Evolutionary conservation across 2,888 invertebrate species (phyloP).

Genomic region (Cantharis nigra): DNA sequence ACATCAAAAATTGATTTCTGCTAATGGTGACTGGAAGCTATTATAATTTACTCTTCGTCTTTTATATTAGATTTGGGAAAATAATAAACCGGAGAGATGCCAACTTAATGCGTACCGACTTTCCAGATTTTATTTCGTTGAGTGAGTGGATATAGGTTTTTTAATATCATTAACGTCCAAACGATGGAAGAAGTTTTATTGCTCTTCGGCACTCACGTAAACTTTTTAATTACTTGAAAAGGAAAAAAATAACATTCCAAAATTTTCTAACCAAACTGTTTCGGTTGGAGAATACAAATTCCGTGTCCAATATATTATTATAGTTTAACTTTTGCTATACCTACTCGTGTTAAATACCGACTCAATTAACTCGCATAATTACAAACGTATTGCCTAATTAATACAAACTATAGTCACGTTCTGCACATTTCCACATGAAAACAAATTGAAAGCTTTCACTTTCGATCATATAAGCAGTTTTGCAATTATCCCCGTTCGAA

Average conservation of each 20-base stretch:
- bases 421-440: background rate
- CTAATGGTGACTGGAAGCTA: conserved; percentile 1
- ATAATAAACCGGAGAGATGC: conserved; percentile 3
- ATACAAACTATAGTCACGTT: conserved; percentile 3
- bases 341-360: background rate
- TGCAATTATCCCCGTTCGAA: background rate
- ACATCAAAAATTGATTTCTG: conserved; percentile 1
- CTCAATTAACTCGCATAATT: background rate
- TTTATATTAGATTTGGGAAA: conserved; percentile 2
- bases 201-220: background rate
- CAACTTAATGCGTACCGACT: background rate
- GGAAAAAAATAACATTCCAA: background rate
- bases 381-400: background rate
- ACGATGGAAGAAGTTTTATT: background rate
- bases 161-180: background rate
- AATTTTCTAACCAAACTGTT: background rate
- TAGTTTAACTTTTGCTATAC: background rate
- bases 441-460: background rate
- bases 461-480: background rate
- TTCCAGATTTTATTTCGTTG: background rate
- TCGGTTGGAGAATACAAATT: background rate
- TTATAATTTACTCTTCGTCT: background rate
- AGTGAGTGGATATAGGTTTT: background rate
- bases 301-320: background rate
- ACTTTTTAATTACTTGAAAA: background rate